Base-by-base conservation (phyloP, 2,797 vertebrate genomes). In the Petrocephalus schoutedeni region DNA sequence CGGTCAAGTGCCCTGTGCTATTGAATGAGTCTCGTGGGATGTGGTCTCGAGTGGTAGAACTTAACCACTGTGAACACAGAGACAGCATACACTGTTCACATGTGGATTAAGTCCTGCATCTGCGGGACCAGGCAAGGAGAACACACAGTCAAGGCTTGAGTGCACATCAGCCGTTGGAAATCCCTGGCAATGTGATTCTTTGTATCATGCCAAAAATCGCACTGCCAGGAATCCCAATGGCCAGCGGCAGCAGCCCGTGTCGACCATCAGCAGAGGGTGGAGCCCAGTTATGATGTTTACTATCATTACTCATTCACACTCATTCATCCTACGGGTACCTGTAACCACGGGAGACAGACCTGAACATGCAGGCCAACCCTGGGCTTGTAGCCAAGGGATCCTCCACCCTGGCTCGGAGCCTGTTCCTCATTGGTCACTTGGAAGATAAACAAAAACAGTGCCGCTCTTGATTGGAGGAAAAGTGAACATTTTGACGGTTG, bases 141-240 rank as follows among this genome's bases (percentile, higher is more conserved):
- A 21, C 7, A 23, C 61, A 32, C 54, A 41, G 87, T 6, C 67
- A 19, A 6, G 41, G 32, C n/a, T 53, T 59, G 51, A 77, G 28
- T 85, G 89, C 94, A 87, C 90, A 90, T 90, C 89, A 91, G 89
- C 93, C 58, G 93, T 94, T 95, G 95, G 95, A 94, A 96, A 95
- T 96, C 95, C 95, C 95, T 96, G 95, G 95, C 95, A 96, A 95
- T 96, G 95, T 96, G 95, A 96, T 96, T 96, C 94, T 92, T 90
- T 77, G 88, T 86, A 77, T 89, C 49, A 12, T 87, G 87, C 90
- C 88, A 92, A 95, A 84, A 95, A 95, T 95, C 94, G 92, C 93
- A 93, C 93, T 93, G 92, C 94, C 94, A 94, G 94, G 94, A 95
- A 95, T 94, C 93, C 92, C 94, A 93, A 87, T 93, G 89, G 93